A percentile compares a stretch with the other conserved stretches of the same genome.
Conservation (phyloP, 1,140 invertebrate species). For the Brachionus rotundiformis region DNA sequence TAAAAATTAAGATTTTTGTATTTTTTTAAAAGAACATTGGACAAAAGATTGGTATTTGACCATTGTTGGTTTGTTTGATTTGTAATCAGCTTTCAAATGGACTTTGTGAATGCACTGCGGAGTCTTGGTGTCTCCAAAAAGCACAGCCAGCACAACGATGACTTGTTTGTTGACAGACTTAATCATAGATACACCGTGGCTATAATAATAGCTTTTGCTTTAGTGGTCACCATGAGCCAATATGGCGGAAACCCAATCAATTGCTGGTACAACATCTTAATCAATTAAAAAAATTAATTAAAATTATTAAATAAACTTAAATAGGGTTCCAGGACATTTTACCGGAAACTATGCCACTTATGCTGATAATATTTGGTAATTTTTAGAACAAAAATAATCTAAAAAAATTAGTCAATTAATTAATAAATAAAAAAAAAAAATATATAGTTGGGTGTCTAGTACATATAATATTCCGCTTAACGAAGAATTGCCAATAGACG, state of each 20-base stretch:
- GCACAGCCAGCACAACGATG: conserved; percentile 60
- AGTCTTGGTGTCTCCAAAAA: conserved; percentile 37
- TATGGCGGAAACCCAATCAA: conserved; percentile 63
- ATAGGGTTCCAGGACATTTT: conserved; percentile 63
- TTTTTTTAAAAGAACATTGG: not conserved
- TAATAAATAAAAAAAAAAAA: conserved; percentile 54
- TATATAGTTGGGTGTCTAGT: conserved; percentile 55
- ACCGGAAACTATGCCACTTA: conserved; percentile 64
- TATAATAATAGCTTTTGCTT: conserved; percentile 57
- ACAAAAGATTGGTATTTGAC: not conserved
- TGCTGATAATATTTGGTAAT: conserved; percentile 61
- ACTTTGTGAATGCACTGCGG: conserved; percentile 20
- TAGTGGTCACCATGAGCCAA: not conserved
- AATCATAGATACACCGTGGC: conserved; percentile 67
- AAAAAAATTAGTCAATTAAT: not conserved
- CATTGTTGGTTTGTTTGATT: not conserved
- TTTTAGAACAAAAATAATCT: not conserved
- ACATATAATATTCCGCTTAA: conserved; percentile 54
- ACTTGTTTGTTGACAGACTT: conserved; percentile 67
- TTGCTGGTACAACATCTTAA: conserved; percentile 57
- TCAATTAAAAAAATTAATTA: not conserved
- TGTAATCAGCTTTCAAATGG: not conserved
- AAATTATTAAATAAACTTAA: not conserved
- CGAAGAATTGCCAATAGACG: conserved; percentile 36
- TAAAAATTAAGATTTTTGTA: too few species aligned